A percentile compares a stretch with the other conserved stretches of the same genome.
Conservation (phyloP, 2,888 invertebrate species). For the Meteorus cinctellus region DNA sequence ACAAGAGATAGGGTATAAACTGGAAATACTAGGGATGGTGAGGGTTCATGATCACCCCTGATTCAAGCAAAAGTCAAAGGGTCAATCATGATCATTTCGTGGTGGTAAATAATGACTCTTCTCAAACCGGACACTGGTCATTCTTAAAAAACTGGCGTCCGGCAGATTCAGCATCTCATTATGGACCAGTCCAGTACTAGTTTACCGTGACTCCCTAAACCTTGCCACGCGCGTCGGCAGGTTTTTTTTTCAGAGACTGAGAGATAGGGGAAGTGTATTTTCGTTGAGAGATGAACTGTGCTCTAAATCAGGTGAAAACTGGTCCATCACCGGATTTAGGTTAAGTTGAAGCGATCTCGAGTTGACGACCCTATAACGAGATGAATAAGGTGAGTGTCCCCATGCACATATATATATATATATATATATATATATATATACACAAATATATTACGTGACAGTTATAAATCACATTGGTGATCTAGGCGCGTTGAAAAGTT, state of each 20-base stretch:
- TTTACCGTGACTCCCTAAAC: slow-evolving; percentile 54
- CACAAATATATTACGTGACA: neutral
- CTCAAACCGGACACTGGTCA: slow-evolving; percentile 65
- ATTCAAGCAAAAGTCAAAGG: slow-evolving; percentile 57
- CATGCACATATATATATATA: neutral
- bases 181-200: slow-evolving; percentile 64
- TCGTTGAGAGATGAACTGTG: slow-evolving; percentile 62
- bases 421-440: neutral
- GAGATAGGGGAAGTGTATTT: slow-evolving; percentile 40
- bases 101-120: slow-evolving; percentile 55
- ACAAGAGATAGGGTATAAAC: neutral
- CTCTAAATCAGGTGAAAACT: slow-evolving; percentile 72
- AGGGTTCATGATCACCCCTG: slow-evolving; percentile 43
- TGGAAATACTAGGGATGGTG: slow-evolving; percentile 9
- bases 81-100: slow-evolving; percentile 64
- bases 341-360: slow-evolving; percentile 36
- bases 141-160: slow-evolving; percentile 47
- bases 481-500: no score
- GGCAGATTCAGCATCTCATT: slow-evolving; percentile 64
- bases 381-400: neutral
- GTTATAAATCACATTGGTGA: no score
- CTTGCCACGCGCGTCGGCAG: slow-evolving; percentile 69
- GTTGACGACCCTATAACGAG: slow-evolving; percentile 5
- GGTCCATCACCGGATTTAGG: slow-evolving; percentile 60
- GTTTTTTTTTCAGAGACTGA: slow-evolving; percentile 55